Conservation (phyloP, 1,140 invertebrate genomes). For the Oreohelix idahoensis region DNA sequence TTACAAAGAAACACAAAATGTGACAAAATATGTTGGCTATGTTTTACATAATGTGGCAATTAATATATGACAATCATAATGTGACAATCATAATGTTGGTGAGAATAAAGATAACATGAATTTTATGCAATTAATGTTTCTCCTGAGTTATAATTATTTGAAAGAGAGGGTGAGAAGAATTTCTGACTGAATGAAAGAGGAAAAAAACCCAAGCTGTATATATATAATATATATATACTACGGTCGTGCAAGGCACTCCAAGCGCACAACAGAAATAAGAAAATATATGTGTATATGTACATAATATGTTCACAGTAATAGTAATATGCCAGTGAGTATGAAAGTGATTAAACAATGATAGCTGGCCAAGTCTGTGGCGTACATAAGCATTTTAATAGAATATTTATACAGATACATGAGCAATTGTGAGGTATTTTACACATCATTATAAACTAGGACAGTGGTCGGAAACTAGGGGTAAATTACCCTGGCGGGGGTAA, state of each 20-base stretch:
- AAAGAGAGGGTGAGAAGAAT: background rate
- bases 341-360: background rate
- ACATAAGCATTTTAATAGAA: background rate
- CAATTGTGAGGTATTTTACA: background rate
- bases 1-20: too few species aligned
- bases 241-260: constrained; percentile 33
- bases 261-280: constrained; percentile 17
- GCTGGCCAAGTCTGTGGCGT: background rate
- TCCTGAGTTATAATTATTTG: constrained; percentile 4
- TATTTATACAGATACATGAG: background rate
- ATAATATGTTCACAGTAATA: background rate
- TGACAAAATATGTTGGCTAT: too few species aligned
- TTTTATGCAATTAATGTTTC: background rate
- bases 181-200: background rate
- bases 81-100: background rate
- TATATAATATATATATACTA: constrained; percentile 10
- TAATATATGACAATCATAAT: background rate
- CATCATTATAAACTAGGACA: too few species aligned
- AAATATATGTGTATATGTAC: constrained; percentile 25
- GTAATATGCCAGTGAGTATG: background rate
- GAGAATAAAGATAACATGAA: background rate
- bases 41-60: too few species aligned
- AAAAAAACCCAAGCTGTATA: background rate
- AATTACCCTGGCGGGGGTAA: too few species aligned
- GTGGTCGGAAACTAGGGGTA: too few species aligned